Base-by-base conservation (phyloP, 2,888 invertebrate genomes). In the Dinocampus coccinellae region DNA sequence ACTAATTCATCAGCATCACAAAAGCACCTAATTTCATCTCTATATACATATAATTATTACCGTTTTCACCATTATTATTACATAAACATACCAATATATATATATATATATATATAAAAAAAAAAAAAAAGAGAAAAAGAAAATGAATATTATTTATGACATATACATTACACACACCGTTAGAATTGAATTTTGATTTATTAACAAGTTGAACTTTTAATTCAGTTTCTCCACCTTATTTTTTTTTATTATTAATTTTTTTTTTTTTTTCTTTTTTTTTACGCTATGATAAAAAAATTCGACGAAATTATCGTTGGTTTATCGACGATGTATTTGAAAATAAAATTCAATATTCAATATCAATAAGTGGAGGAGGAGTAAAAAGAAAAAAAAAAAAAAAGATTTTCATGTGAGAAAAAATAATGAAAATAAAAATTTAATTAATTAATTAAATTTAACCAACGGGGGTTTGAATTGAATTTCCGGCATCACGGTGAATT, bases 401-500 rank as follows among this genome's bases (percentile, higher is more conserved):
- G 26, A 61, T 61, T 24, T 64, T 47, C 42, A 58, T 66, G 55
- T 34, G 55, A n/a, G 66, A 55, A 62, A 42, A 60, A 36, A 60
- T 33, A 20, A 33, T 34, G 20, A 34, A 34, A 60, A 36, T 60
- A 34, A 34, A 60, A n/a, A n/a, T n/a, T 60, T 10, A 36, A 62
- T n/a, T 62, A 13, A 61, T 61, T 34, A 39, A 36, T 55, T 26
- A 55, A 55, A 24, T 55, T 10, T 6, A 24, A 11, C 24, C 24
- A 6, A 26, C 13, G 24, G 24, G 55, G 10, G 22, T 26, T 24
- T 55, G 66, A 66, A 71, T 71, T 71, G 66, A 71, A 71, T 71
- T 66, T 71, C 66, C 70, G 61, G 66, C 58, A 65, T 66, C 53
- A 47, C 67, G 24, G 70, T 33, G 66, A 71, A 71, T 71, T 71